Conservation (phyloP, 2,797 vertebrate species). For the Nasua narica region DNA sequence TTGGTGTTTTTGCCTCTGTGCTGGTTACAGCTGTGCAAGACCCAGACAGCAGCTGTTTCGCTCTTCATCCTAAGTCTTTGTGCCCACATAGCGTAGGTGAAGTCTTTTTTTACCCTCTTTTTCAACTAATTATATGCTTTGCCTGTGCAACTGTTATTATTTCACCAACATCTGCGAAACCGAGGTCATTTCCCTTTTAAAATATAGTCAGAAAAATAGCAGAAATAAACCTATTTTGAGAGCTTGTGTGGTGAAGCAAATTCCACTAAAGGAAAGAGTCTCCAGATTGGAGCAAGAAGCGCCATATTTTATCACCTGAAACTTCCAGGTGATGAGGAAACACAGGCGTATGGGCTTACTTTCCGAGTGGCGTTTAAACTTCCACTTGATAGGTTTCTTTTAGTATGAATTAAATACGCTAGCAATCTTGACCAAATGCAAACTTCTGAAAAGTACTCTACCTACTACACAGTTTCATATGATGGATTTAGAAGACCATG, state of each 20-base stretch:
- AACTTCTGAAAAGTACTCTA: not conserved
- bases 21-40: not conserved
- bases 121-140: conserved; percentile 68
- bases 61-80: conserved; percentile 6
- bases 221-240: conserved; percentile 64
- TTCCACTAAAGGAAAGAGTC: not conserved
- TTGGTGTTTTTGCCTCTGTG: not conserved
- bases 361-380: not conserved
- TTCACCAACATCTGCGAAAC: conserved; percentile 63
- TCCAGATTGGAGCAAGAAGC: not conserved
- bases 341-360: not conserved
- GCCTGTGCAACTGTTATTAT: conserved; percentile 65
- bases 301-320: not conserved
- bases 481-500: not conserved
- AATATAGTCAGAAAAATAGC: conserved; percentile 59
- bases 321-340: not conserved
- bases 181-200: conserved; percentile 63
- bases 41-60: conserved; percentile 3
- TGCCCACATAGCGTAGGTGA: conserved; percentile 60
- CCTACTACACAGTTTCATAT: not conserved
- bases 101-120: conserved; percentile 49
- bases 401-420: not conserved
- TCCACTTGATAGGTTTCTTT: not conserved
- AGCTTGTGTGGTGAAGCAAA: conserved; percentile 30
- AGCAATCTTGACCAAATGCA: not conserved